Base-by-base conservation (phyloP, 2,888 invertebrate genomes). In the Amphipyra tragopoginis region DNA sequence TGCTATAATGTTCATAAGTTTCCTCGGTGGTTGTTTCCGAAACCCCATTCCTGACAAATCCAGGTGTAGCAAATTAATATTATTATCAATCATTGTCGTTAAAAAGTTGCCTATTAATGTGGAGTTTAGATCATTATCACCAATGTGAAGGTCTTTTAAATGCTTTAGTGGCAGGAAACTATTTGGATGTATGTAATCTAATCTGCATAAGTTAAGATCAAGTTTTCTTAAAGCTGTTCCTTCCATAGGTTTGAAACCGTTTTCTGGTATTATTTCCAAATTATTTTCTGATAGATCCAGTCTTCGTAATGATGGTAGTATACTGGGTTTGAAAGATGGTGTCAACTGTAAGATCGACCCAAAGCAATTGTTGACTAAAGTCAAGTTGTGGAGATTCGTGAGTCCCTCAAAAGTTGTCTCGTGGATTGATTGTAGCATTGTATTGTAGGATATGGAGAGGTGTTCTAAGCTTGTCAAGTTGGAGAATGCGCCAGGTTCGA, bases 351-450 rank as follows among this genome's bases (percentile, higher is more conserved):
- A 65, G 9, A 96, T 85, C 50, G 88, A 90, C 2, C 75, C 81
- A 67, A 96, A 96, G 26, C 95, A 95, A 73, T 96, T 96, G 75
- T 96, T 95, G 6, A 95, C 91, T 72, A 96, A 81, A 51, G 89
- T 93, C 44, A 96, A 81, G 65, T 93, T 92, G 47, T 84, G 83
- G 13, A 96, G 90, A 65, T 92, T 95, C 0, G 69, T 76, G 39
- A 96, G 85, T 2, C 96, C 96, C 48, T 88, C 83, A 75, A 96
- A 96, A 0, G 90, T 89, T 33, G 88, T 83, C 26, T 86, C 81
- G 21, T 93, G 86, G n/a, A 96, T 88, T 5, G 81, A 78, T 26
- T 80, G 86, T 2, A 96, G 85, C 9, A 90, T 86, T 1, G 91
- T 90, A 74, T 96, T 96, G 75, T 94, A 95, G 0, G 95, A 95